Conservation (phyloP, 2,888 invertebrate species). For the Rotaria socialis region DNA sequence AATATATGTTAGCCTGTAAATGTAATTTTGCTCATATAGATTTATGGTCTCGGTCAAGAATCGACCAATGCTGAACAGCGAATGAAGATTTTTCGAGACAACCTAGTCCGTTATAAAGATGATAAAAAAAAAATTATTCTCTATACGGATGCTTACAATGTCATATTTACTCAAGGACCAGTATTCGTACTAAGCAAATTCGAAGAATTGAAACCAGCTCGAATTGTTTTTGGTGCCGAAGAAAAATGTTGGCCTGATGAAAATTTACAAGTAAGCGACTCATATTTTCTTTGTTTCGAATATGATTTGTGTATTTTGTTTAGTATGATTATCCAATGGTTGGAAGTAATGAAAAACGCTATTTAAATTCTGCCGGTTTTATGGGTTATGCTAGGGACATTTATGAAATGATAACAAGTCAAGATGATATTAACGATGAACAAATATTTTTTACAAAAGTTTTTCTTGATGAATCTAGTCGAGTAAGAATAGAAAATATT, state of each 20-base stretch:
- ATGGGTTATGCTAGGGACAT: conserved; percentile 75
- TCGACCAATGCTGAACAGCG: conserved; percentile 80
- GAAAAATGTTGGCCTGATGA: conserved; percentile 88
- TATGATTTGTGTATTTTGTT: neutral
- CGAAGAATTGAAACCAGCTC: conserved; percentile 62
- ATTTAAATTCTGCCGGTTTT: conserved; percentile 82
- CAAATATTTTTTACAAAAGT: conserved; percentile 84
- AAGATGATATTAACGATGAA: conserved; percentile 65
- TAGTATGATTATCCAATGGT: conserved; percentile 70
- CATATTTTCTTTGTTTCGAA: neutral
- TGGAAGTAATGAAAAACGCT: conserved; percentile 69
- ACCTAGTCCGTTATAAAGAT: conserved; percentile 66
- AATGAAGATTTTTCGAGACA: conserved; percentile 75
- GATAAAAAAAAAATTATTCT: conserved; percentile 67
- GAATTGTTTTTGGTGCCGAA: conserved; percentile 87
- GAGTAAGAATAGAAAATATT: neutral
- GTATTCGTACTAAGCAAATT: conserved; percentile 75
- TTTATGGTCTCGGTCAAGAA: conserved; percentile 74
- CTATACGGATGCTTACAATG: conserved; percentile 80
- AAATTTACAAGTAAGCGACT: conserved; percentile 63
- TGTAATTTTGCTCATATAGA: conserved; percentile 56
- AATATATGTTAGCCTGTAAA: too few species aligned
- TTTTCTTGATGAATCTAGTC: conserved; percentile 69
- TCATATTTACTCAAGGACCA: conserved; percentile 63
- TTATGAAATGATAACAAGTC: conserved; percentile 67